Evolutionary conservation across 2,113 vertebrate species (phyloP).

Genomic region (Aspidoscelis tigris): DNA sequence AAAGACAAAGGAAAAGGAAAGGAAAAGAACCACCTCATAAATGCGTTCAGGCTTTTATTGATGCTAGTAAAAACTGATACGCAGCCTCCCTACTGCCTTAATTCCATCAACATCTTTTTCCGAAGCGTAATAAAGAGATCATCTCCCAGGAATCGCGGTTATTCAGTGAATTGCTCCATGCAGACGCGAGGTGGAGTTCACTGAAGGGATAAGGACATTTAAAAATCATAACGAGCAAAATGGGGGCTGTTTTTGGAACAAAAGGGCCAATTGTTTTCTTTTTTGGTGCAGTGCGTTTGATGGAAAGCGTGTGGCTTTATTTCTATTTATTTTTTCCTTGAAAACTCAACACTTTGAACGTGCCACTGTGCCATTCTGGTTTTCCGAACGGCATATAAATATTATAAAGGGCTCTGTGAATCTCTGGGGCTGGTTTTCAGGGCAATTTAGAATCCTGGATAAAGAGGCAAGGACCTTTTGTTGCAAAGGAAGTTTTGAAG

Average conservation of each 20-base stretch:
- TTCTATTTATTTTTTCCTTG: background rate
- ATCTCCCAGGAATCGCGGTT: background rate
- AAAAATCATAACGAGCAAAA: background rate
- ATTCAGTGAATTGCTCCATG: background rate
- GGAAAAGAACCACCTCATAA: background rate
- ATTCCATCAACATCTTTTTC: background rate
- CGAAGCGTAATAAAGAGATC: background rate
- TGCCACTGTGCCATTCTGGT: background rate
- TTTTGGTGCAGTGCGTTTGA: background rate
- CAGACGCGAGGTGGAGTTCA: background rate
- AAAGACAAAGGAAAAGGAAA: accelerated
- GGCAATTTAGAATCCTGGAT: background rate
- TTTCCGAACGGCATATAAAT: background rate
- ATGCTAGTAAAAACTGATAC: background rate
- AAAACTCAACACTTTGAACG: background rate
- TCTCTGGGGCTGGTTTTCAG: background rate
- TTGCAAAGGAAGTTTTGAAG: background rate
- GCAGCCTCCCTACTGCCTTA: background rate
- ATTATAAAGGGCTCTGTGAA: background rate
- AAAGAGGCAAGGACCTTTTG: background rate
- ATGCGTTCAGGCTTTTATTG: background rate
- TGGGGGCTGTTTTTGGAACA: background rate
- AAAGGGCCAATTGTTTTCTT: background rate
- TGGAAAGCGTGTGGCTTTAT: background rate
- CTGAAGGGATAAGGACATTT: background rate